These are phyloP conservation scores for Meliscaeva auricollis DNA, from an alignment of 2,888 invertebrate genomes.

Conservation along the genomic window DNA sequence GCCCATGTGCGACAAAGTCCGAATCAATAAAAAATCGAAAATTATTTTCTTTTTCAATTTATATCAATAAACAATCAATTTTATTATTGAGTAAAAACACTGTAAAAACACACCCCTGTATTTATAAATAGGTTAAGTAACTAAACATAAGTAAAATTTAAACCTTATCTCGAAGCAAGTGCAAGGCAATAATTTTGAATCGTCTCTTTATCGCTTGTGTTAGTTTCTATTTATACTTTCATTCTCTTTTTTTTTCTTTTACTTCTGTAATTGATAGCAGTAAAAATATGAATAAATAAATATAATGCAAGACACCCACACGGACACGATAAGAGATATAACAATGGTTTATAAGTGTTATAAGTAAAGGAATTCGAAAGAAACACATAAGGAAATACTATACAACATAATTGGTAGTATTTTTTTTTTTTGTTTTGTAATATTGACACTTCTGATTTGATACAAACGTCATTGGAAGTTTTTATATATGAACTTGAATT, in stretches of 20 bases:
- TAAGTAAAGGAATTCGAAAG: not conserved
- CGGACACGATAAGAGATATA: not conserved
- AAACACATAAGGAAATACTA: not conserved
- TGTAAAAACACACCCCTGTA: conserved; percentile 47
- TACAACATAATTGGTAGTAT: not conserved
- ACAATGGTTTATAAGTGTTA: not conserved
- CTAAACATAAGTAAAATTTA: not conserved
- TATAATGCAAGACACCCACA: not conserved
- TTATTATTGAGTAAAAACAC: conserved; percentile 31
- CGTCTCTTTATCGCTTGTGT: not conserved
- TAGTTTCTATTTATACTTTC: not conserved
- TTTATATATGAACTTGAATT: too few relatives aligned
- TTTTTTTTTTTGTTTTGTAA: too few relatives aligned
- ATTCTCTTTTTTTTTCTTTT: not conserved
- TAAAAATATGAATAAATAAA: not conserved
- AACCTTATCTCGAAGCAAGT: conserved; percentile 43
- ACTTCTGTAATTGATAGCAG: not conserved
- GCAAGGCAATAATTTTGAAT: conserved; percentile 30
- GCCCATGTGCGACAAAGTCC: not conserved
- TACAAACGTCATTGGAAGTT: too few relatives aligned
- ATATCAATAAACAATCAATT: conserved; percentile 32
- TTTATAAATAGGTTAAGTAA: conserved; percentile 18
- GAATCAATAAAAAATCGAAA: conserved; percentile 36
- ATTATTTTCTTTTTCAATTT: conserved; percentile 7
- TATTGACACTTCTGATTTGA: too few relatives aligned